Conservation (phyloP, 2,797 vertebrate species). For the Pangasius krempfi region DNA sequence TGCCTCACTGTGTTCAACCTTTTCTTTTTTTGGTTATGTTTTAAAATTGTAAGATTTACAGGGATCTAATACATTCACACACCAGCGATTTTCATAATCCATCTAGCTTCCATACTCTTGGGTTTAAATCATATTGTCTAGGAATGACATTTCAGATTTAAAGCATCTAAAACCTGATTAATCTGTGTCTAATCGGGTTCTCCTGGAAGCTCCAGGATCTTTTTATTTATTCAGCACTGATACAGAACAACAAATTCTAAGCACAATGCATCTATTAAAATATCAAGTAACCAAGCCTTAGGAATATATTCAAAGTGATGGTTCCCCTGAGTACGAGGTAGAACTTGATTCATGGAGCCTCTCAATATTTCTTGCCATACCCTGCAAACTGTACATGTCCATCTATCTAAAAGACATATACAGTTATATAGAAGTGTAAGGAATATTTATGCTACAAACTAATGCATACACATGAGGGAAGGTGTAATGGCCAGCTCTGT, state of each 20-base stretch:
- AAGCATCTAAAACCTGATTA: slow-evolving; percentile 71
- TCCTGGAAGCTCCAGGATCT: slow-evolving; percentile 53
- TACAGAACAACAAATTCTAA: slow-evolving; percentile 71
- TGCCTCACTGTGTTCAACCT: slow-evolving; percentile 18
- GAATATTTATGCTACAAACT: slow-evolving; percentile 52
- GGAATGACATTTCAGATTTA: slow-evolving; percentile 77
- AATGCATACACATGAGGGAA: slow-evolving; percentile 53
- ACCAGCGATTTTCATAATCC: slow-evolving; percentile 76
- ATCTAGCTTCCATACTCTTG: slow-evolving; percentile 73
- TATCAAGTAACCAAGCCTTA: slow-evolving; percentile 69
- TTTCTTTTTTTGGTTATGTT: slow-evolving; percentile 21
- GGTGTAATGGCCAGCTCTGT: slow-evolving; percentile 56
- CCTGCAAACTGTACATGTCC: slow-evolving; percentile 51
- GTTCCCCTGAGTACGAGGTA: slow-evolving; percentile 66
- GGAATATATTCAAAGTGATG: slow-evolving; percentile 70
- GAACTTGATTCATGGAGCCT: slow-evolving; percentile 71
- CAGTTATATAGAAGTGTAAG: slow-evolving; percentile 58
- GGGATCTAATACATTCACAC: slow-evolving; percentile 71
- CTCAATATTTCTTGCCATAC: slow-evolving; percentile 54
- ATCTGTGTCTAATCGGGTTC: slow-evolving; percentile 68
- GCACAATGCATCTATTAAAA: slow-evolving; percentile 76
- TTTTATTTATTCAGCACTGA: slow-evolving; percentile 73
- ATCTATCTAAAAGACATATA: slow-evolving; percentile 66
- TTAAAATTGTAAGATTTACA: slow-evolving; percentile 28
- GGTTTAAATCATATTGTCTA: slow-evolving; percentile 80